phyloP scores from a whole-genome alignment of 30 jellyfish, hydroid and myxozoan genomes.

The Clytia hemisphaerica region DNA sequence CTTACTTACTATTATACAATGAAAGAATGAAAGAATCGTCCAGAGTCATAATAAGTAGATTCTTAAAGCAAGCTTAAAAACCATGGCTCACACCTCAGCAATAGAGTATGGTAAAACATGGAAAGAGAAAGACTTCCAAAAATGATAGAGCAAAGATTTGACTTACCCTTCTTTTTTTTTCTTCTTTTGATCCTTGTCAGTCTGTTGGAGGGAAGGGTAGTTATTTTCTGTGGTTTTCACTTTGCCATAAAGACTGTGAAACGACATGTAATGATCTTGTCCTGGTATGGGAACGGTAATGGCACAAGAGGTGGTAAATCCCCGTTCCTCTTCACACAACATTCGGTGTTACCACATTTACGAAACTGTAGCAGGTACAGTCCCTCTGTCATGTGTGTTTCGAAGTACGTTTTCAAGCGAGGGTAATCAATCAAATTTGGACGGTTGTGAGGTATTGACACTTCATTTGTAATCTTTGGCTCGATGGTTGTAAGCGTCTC shows the following conservation, averaged over 20 bases:
- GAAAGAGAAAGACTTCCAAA: no score
- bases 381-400: slow-evolving; percentile 12
- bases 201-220: slow-evolving; percentile 22
- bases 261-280: slow-evolving; percentile 7
- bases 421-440: slow-evolving; percentile 15
- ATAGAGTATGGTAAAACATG: no score
- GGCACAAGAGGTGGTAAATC: slow-evolving; percentile 16
- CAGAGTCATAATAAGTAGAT: no score
- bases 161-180: no score
- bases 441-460: not conserved
- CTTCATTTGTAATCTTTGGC: not conserved
- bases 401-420: not conserved
- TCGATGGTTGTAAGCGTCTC: slow-evolving; percentile 4
- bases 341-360: slow-evolving; percentile 7
- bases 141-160: no score
- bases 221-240: slow-evolving; percentile 4
- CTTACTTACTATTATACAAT: no score
- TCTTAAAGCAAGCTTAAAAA: no score
- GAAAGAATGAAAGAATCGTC: no score
- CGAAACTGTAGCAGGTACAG: slow-evolving; percentile 16
- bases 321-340: not conserved
- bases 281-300: slow-evolving; percentile 4
- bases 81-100: no score
- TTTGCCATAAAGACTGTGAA: slow-evolving; percentile 1
- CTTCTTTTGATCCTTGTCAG: no score